phyloP scores from a whole-genome alignment of 2,888 invertebrate species.

The Tetheella fluctuosa region DNA sequence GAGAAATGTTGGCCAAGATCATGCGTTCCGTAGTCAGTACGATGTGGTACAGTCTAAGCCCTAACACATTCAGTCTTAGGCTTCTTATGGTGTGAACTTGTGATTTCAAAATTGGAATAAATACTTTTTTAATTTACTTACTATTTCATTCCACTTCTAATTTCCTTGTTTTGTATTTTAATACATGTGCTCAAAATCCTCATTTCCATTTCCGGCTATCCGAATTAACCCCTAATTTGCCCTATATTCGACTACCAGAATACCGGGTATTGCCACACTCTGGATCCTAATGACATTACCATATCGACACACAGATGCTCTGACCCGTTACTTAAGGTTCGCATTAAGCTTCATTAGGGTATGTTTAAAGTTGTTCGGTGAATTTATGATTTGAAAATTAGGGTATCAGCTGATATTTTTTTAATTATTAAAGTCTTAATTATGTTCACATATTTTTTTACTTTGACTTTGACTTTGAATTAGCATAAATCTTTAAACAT shows the following conservation, averaged over 20 bases:
- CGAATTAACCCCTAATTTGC: slow-evolving; percentile 3
- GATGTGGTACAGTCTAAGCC: too few species aligned
- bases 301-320: slow-evolving; percentile 37
- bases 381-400: neutral
- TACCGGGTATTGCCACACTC: slow-evolving; percentile 14
- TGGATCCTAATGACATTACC: slow-evolving; percentile 43
- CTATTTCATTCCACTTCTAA: neutral
- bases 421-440: too few species aligned
- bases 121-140: too few species aligned
- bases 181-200: neutral
- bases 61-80: too few species aligned
- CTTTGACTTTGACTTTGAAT: too few species aligned
- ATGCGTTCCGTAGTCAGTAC: too few species aligned
- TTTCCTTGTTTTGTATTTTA: neutral
- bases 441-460: too few species aligned
- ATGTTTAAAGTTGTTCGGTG: neutral
- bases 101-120: too few species aligned
- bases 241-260: neutral
- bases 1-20: too few species aligned
- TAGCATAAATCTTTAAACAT: too few species aligned
- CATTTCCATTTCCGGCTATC: neutral
- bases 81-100: too few species aligned
- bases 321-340: slow-evolving; percentile 15
- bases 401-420: neutral
- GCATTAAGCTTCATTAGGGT: slow-evolving; percentile 1